Base-by-base conservation (phyloP, 2,797 vertebrate genomes). In the Manis javanica region DNA sequence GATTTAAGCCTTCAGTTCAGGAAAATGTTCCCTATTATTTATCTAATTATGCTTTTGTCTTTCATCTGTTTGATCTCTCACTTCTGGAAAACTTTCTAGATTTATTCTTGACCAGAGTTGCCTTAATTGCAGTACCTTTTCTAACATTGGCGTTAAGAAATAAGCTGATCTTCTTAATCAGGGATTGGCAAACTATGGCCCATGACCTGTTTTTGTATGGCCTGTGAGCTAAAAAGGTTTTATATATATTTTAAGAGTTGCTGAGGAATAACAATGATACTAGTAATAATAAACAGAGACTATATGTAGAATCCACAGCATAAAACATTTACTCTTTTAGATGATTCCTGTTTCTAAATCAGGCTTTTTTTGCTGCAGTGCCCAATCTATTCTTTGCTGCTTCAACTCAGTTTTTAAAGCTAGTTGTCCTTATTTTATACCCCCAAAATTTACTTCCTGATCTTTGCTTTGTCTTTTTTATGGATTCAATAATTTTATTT, bases 301-400 rank as follows among this genome's bases (percentile, higher is more conserved):
- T 42, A 13, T 55, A 23, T 12, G 23, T 75, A 11, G 51, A 81
- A 82, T 39, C 19, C 66, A 87, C 34, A 83, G 12, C 19, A 42
- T 75, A 71, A 75, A 91, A 87, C 88, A 59, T 55, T 71, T 83
- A n/a, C 61, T 19, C 4, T 64, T n/a, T 24, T 14, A 66, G 21
- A 66, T 66, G 24, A 63, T 66, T 92, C 19, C 59, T 94, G 21
- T 79, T 89, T 85, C 39, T 85, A 88, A 79, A 89, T 59, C 57
- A 75, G 53, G 71, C 37, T 59, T 3, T 1, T 87, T 89, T 51
- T 72, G 26, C 18, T 72, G 11, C 5, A 66, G 57, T 78, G 42
- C 37, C 29, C 66, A 66, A 23, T 57, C 12, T 26, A 21, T 96
- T 84, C 24, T 87, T 84, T n/a, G 69, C 14, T 64, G 59, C 24